Conservation (phyloP, 2,797 vertebrate genomes). For the Lacerta bilineata region DNA sequence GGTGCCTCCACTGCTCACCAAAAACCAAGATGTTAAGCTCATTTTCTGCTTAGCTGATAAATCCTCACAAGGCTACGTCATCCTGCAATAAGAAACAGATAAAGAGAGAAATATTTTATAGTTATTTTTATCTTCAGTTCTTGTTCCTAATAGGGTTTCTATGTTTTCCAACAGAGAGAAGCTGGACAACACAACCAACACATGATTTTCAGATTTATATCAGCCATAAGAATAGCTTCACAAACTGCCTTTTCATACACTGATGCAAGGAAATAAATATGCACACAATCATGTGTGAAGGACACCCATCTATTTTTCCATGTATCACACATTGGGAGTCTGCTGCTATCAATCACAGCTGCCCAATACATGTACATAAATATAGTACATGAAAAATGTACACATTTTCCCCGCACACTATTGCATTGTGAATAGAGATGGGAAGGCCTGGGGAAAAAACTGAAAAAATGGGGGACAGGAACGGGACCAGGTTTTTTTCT, state of each 20-base stretch:
- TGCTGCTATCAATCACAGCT: background rate
- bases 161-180: slow-evolving; percentile 73
- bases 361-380: background rate
- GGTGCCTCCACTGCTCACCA: slow-evolving; percentile 97
- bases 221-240: slow-evolving; percentile 29
- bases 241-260: background rate
- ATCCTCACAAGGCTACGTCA: slow-evolving; percentile 82
- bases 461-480: too few relatives aligned
- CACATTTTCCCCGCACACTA: too few relatives aligned
- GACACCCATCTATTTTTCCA: background rate
- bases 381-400: background rate
- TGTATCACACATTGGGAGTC: background rate
- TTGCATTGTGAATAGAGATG: too few relatives aligned
- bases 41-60: slow-evolving; percentile 87
- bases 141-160: slow-evolving; percentile 27
- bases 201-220: slow-evolving; percentile 77
- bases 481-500: too few relatives aligned
- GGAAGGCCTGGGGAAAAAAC: too few relatives aligned
- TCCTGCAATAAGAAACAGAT: slow-evolving; percentile 75
- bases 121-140: slow-evolving; percentile 71
- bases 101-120: slow-evolving; percentile 63
- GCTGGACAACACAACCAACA: slow-evolving; percentile 84
- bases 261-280: slow-evolving; percentile 2
- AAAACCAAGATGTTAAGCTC: slow-evolving; percentile 98
- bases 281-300: background rate